phyloP scores from a whole-genome alignment of 2,888 invertebrate genomes.

The Rhabditoides inermis region DNA sequence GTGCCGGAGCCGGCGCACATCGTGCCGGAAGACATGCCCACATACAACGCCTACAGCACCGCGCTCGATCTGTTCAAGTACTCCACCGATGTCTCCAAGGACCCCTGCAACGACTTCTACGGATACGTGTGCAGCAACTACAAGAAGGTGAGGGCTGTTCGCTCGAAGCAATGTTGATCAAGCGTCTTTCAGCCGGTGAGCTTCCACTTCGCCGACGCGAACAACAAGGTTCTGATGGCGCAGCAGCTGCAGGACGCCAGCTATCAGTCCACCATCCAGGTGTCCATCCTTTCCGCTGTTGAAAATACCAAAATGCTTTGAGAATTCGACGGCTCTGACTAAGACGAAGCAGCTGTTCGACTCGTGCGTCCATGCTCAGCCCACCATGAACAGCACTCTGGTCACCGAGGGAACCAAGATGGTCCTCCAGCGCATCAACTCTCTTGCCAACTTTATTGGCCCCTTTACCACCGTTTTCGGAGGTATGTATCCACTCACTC shows the following conservation, averaged over 20 bases:
- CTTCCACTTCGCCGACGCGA: conserved; percentile 20
- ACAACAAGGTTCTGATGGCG: conserved; percentile 23
- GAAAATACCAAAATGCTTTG: background rate
- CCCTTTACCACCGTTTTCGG: no score
- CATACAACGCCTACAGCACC: conserved; percentile 22
- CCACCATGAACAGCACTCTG: conserved; percentile 10
- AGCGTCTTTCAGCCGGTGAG: conserved; percentile 8
- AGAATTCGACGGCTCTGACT: conserved; percentile 14
- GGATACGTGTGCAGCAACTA: conserved; percentile 37
- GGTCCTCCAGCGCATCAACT: no score
- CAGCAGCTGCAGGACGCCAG: conserved; percentile 20
- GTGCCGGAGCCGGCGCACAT: conserved; percentile 16
- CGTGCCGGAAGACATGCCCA: conserved; percentile 15
- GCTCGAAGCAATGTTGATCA: background rate
- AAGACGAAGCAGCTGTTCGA: conserved; percentile 24
- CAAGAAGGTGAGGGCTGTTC: conserved; percentile 12
- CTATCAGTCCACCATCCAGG: conserved; percentile 21
- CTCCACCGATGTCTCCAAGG: conserved; percentile 23
- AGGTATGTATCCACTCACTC: no score
- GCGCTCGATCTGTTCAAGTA: conserved; percentile 22
- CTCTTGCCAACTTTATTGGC: no score
- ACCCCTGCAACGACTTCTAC: conserved; percentile 47
- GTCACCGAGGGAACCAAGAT: no score
- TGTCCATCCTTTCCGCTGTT: background rate
- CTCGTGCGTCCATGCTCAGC: conserved; percentile 12